Evolutionary conservation across 2,797 vertebrate genomes (phyloP).

Genomic region (Brachyalestes nurse): DNA sequence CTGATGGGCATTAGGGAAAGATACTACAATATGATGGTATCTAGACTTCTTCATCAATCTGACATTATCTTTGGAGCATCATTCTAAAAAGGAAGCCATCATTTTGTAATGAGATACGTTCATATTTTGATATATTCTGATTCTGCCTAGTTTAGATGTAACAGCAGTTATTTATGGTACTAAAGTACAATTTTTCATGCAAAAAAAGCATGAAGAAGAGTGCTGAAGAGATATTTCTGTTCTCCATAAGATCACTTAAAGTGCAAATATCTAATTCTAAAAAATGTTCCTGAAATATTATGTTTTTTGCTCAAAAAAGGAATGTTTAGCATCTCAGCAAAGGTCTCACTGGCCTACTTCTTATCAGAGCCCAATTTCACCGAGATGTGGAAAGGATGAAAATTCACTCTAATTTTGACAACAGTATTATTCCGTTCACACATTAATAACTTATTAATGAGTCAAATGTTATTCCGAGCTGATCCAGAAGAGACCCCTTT

Average conservation of each 20-base stretch:
- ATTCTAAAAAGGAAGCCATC: constrained; percentile 20
- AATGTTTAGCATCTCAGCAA: constrained; percentile 7
- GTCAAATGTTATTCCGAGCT: constrained; percentile 40
- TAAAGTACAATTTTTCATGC: not conserved
- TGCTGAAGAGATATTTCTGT: too few species aligned
- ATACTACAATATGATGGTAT: constrained; percentile 33
- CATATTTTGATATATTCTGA: constrained; percentile 18
- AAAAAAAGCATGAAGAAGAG: not conserved
- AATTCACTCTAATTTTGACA: constrained; percentile 47
- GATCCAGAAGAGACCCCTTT: constrained; percentile 44
- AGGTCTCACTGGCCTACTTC: constrained; percentile 30
- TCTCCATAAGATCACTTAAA: too few species aligned
- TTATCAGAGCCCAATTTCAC: constrained; percentile 6
- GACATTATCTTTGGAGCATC: constrained; percentile 39
- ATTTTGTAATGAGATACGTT: constrained; percentile 34
- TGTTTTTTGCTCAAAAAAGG: not conserved
- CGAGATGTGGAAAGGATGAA: constrained; percentile 13
- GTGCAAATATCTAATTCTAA: too few species aligned
- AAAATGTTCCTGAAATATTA: not conserved
- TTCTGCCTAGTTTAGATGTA: not conserved
- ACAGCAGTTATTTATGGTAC: not conserved
- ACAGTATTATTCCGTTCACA: constrained; percentile 42
- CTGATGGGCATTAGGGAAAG: constrained; percentile 24
- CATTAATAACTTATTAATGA: constrained; percentile 60
- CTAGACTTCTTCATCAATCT: constrained; percentile 26